These are phyloP conservation scores for Delphinapterus leucas DNA, from an alignment of 2,113 vertebrate genomes.

Conservation along the genomic window DNA sequence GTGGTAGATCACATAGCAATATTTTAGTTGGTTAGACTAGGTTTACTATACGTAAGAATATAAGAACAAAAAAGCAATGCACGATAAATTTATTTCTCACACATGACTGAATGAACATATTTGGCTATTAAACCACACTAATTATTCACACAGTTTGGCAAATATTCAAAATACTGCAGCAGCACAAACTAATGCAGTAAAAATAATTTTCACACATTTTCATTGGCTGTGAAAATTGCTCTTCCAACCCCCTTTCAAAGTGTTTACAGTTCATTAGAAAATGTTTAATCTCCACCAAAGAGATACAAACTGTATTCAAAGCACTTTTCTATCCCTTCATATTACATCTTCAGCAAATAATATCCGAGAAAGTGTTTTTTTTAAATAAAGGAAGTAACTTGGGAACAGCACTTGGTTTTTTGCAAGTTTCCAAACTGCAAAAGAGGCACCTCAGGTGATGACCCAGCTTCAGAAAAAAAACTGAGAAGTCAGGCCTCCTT, in stretches of 20 bases:
- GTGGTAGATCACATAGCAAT: neutral
- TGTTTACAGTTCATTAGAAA: conserved; percentile 25
- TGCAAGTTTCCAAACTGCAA: neutral
- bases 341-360: neutral
- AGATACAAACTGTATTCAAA: neutral
- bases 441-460: neutral
- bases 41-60: conserved; percentile 8
- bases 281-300: neutral
- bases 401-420: neutral
- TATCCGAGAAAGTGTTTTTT: neutral
- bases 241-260: neutral
- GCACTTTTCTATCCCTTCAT: neutral
- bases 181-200: conserved; percentile 58
- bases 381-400: neutral
- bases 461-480: neutral
- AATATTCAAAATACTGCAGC: conserved; percentile 72
- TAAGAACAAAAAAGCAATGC: neutral
- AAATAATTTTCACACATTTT: conserved; percentile 70
- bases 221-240: conserved; percentile 41
- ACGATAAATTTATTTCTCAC: conserved; percentile 64
- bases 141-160: conserved; percentile 77
- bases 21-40: neutral
- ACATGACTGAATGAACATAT: conserved; percentile 69
- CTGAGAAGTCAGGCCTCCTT: neutral
- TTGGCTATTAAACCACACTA: conserved; percentile 69